These are phyloP conservation scores for Drosophila prosaltans DNA, from an alignment of 1,140 invertebrate species.

Conservation along the genomic window DNA sequence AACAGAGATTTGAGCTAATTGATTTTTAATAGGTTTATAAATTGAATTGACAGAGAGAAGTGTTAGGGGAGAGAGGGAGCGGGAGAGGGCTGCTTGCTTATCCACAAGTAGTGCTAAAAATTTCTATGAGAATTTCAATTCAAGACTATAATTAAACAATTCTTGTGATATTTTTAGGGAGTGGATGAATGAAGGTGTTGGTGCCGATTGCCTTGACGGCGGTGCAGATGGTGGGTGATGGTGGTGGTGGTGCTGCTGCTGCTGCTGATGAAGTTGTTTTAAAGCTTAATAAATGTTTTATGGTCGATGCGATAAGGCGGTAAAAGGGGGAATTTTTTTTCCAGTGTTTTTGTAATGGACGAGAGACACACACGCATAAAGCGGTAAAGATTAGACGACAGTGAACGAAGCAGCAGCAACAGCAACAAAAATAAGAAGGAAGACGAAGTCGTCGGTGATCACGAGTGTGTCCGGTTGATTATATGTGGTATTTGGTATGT, in stretches of 20 bases:
- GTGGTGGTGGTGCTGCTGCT: not conserved
- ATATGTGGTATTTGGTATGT: not conserved
- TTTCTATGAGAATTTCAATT: slow-evolving; percentile 61
- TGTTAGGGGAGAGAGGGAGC: not conserved
- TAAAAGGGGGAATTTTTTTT: slow-evolving; percentile 39
- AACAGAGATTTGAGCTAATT: slow-evolving; percentile 65
- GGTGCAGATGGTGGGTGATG: slow-evolving; percentile 5
- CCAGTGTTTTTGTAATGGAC: slow-evolving; percentile 21
- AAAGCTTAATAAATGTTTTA: slow-evolving; percentile 60
- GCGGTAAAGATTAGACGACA: slow-evolving; percentile 7
- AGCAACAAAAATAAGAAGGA: too few species aligned
- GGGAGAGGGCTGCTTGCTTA: slow-evolving; percentile 23
- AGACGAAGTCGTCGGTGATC: slow-evolving; percentile 15
- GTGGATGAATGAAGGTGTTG: slow-evolving; percentile 20
- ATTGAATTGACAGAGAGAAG: slow-evolving; percentile 13
- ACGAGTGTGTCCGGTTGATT: slow-evolving; percentile 36
- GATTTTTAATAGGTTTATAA: slow-evolving; percentile 76
- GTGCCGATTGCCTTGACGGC: slow-evolving; percentile 20
- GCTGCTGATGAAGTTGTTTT: slow-evolving; percentile 45
- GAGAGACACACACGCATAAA: slow-evolving; percentile 3
- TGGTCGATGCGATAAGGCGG: slow-evolving; percentile 45
- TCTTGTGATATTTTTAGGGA: slow-evolving; percentile 29
- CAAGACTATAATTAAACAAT: slow-evolving; percentile 68
- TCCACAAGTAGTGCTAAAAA: slow-evolving; percentile 73
- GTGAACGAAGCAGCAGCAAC: not conserved